Conservation (phyloP, 2,113 vertebrate species). For the Sorex araneus region DNA sequence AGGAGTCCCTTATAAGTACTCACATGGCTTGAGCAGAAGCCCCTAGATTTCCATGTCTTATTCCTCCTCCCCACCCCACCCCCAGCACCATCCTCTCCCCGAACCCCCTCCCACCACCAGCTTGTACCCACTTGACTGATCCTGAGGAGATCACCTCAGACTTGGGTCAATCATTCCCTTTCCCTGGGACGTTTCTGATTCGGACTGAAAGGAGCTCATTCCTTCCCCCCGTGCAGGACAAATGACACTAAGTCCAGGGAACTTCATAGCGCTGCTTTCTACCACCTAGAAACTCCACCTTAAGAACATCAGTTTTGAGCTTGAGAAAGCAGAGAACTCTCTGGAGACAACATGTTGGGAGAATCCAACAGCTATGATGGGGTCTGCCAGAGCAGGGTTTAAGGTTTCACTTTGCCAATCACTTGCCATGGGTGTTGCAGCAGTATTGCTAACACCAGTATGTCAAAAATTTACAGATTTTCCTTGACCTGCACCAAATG, state of each 20-base stretch:
- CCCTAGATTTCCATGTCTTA: neutral
- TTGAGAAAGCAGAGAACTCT: slow-evolving; percentile 30
- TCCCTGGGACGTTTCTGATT: neutral
- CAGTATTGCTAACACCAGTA: neutral
- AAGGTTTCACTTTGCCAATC: neutral
- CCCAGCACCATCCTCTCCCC: too few species aligned
- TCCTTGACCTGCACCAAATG: neutral
- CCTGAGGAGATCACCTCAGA: neutral
- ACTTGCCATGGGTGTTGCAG: neutral
- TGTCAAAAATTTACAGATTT: neutral
- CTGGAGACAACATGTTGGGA: neutral
- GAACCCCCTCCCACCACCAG: too few species aligned
- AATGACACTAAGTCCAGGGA: neutral
- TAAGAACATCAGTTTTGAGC: neutral
- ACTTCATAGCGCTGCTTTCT: neutral
- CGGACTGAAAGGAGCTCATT: neutral
- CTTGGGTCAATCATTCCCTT: neutral
- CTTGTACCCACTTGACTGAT: neutral
- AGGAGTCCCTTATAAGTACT: neutral
- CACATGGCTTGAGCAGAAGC: neutral
- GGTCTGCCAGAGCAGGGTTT: neutral
- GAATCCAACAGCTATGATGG: neutral
- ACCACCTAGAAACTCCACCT: neutral
- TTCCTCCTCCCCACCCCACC: too few species aligned
- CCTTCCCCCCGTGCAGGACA: neutral